Evolutionary conservation across 1,140 invertebrate species (phyloP), one percentile per base, ranked within the genome.

Genomic region (Drosophila kurseongensis): DNA sequence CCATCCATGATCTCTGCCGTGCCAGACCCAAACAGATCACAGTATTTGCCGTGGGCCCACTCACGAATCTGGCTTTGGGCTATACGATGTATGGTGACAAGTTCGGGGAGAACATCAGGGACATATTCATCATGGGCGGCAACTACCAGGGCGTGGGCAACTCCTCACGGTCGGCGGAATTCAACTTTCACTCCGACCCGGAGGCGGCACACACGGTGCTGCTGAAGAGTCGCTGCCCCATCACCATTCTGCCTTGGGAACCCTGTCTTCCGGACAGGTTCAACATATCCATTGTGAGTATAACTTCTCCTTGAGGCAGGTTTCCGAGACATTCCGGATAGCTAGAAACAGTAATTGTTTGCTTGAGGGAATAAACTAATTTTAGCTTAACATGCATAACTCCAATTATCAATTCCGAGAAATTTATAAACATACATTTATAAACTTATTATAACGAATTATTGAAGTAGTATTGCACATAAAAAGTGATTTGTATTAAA

Each of bases 141-240:
- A 97, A 97, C 92, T 93, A 93, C 69, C 93, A 93, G 63, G 95
- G 95, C 18, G 93, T 94, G 62, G 96, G 96, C 10, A 96, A 96
- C 88, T 92, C 94, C n/a, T 94, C 94, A 18, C 79, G 94, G 0
- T 93, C 94, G 45, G 96, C 95, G 8, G 97, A 97, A 92, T 97
- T 96, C 81, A 97, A 97, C 93, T 97, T 97, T 84, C 94, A 94
- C 56, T 91, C 91, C 16, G 96, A 97, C 93, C 96, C 96, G 0
- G 96, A 97, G 93, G 96, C 96, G 29, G 96, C 95, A 0, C 93
- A 95, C 82, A 95, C 97, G 40, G 94, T 96, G 12, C 90, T 97
- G 1, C 92, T 93, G 9, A 93, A 91, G 50, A 91, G 93, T 5
- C 79, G 75, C 52, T 94, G 94, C 67, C 95, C 94, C n/a, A 92